Percentiles rank a stretch among this genome's conserved stretches.
phyloP scores from a whole-genome alignment of 2,113 vertebrate genomes.

The Rhabdornis inornatus region DNA sequence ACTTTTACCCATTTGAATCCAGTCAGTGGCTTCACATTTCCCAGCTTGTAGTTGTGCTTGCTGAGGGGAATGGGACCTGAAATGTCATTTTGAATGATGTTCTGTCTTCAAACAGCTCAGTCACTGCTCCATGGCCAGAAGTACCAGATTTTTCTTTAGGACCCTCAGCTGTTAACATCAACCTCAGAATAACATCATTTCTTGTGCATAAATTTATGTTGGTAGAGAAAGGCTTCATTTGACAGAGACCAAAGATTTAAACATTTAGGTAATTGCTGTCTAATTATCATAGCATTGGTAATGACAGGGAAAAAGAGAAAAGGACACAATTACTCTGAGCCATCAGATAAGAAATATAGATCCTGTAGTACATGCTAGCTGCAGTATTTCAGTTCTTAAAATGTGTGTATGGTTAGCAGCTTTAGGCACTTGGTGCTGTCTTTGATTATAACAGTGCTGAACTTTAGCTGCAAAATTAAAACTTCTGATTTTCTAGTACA shows the following conservation, averaged over 20 bases:
- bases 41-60: background rate
- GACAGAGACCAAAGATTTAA: background rate
- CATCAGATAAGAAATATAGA: background rate
- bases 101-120: background rate
- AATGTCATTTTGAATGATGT: background rate
- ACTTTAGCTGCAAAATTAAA: conserved; percentile 15
- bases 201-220: background rate
- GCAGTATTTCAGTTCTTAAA: background rate
- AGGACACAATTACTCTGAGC: background rate
- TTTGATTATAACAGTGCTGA: conserved; percentile 39
- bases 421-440: conserved; percentile 6
- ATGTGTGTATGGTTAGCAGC: background rate
- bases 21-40: background rate
- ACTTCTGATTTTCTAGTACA: conserved; percentile 32
- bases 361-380: background rate
- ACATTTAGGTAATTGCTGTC: background rate
- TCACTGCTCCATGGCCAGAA: background rate
- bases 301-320: background rate
- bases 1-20: background rate
- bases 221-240: background rate
- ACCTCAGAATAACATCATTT: background rate
- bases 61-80: background rate
- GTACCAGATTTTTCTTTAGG: background rate
- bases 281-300: background rate
- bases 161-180: background rate